Evolutionary conservation across 2,113 vertebrate species (phyloP).

Genomic region (Lagopus muta): DNA sequence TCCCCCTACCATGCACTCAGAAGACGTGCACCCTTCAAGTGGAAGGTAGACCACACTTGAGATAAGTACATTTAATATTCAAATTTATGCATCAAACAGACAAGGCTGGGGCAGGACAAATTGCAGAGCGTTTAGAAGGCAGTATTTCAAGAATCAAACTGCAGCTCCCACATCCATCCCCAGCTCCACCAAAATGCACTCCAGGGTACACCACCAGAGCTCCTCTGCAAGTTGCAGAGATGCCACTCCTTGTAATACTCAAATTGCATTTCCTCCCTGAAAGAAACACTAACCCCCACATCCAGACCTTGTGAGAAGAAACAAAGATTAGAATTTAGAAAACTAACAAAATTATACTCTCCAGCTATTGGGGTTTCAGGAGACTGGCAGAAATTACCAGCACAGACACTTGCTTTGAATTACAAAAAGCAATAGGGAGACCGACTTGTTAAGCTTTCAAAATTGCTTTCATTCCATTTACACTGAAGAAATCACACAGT

Average conservation of each 20-base stretch:
- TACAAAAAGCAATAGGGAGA: constrained; percentile 32
- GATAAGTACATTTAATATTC: neutral
- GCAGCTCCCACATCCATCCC: neutral
- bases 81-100: neutral
- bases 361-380: neutral
- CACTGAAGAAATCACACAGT: constrained; percentile 40
- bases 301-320: neutral
- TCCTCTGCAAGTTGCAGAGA: neutral
- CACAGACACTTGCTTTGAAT: constrained; percentile 25
- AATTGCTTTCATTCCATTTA: constrained; percentile 47
- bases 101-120: neutral
- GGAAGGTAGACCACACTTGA: neutral
- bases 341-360: neutral
- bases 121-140: neutral
- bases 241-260: neutral
- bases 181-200: neutral
- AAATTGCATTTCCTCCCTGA: neutral
- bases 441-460: constrained; percentile 26
- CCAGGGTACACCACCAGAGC: neutral
- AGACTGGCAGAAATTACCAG: neutral
- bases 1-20: neutral
- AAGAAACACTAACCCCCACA: neutral
- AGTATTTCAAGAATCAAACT: neutral
- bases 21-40: neutral
- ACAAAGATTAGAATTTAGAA: neutral